Evolutionary conservation across 2,888 invertebrate species (phyloP).

Genomic region (Sphecodes monilicornis): DNA sequence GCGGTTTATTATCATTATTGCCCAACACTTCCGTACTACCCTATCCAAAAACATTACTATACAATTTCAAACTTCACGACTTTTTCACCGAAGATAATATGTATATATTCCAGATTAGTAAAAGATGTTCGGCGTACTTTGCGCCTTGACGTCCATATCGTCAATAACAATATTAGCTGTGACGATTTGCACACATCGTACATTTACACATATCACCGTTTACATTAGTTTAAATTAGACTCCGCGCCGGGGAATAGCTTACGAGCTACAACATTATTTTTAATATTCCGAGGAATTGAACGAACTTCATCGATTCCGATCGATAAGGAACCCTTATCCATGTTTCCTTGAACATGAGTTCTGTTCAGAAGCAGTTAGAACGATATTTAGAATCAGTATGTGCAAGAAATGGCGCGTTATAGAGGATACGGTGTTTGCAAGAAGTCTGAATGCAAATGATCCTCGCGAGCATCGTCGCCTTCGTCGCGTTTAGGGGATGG

Average conservation of each 20-base stretch:
- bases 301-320: neutral
- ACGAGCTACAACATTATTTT: neutral
- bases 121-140: neutral
- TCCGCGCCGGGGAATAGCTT: neutral
- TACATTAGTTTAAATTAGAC: constrained; percentile 25
- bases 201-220: constrained; percentile 6
- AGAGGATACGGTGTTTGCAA: constrained; percentile 61
- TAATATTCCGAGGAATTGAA: neutral
- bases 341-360: constrained; percentile 28
- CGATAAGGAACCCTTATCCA: neutral
- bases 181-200: neutral
- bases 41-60: neutral
- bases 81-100: neutral
- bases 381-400: neutral
- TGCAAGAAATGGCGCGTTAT: constrained; percentile 12
- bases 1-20: neutral
- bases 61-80: too few relatives aligned
- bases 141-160: neutral
- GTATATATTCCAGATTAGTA: neutral
- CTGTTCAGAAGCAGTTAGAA: neutral
- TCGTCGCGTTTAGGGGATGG: neutral
- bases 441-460: constrained; percentile 75
- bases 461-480: constrained; percentile 34
- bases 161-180: neutral
- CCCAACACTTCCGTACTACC: neutral